Conservation (phyloP, 2,888 invertebrate species). For the Amblyjoppa fuscipennis region DNA sequence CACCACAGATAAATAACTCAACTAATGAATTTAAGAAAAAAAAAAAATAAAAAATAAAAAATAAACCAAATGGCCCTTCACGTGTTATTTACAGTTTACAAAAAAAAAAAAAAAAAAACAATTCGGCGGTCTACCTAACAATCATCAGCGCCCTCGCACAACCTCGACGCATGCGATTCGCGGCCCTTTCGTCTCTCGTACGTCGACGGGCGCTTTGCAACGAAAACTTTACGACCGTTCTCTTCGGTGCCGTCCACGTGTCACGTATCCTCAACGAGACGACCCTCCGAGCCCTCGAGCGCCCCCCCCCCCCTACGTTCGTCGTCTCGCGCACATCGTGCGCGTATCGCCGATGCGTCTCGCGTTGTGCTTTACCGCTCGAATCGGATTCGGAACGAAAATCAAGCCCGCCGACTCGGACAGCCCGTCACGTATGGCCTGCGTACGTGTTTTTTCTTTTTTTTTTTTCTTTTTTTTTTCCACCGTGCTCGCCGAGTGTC, state of each 20-base stretch:
- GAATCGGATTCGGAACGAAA: conserved; percentile 42
- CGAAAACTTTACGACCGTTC: conserved; percentile 40
- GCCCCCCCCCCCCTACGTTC: too few relatives aligned
- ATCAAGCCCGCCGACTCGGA: conserved; percentile 24
- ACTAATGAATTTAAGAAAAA: too few relatives aligned
- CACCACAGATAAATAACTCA: too few relatives aligned
- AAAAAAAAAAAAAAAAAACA: neutral
- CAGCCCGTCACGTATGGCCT: conserved; percentile 20
- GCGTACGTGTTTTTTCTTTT: neutral
- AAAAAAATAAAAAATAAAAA: too few relatives aligned
- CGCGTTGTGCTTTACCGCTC: conserved; percentile 14
- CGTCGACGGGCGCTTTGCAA: neutral
- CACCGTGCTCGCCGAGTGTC: neutral
- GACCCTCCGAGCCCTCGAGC: too few relatives aligned
- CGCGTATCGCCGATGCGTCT: neutral
- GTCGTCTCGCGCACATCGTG: neutral
- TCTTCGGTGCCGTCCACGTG: conserved; percentile 4
- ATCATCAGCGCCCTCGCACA: too few relatives aligned
- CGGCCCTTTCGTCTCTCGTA: neutral
- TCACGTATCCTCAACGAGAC: conserved; percentile 46
- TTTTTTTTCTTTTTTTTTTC: neutral
- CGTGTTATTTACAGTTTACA: neutral
- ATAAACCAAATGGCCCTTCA: too few relatives aligned
- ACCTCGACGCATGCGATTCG: neutral
- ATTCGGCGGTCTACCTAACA: neutral